Base-by-base conservation (phyloP, 2,797 vertebrate genomes). In the Channa striata region DNA sequence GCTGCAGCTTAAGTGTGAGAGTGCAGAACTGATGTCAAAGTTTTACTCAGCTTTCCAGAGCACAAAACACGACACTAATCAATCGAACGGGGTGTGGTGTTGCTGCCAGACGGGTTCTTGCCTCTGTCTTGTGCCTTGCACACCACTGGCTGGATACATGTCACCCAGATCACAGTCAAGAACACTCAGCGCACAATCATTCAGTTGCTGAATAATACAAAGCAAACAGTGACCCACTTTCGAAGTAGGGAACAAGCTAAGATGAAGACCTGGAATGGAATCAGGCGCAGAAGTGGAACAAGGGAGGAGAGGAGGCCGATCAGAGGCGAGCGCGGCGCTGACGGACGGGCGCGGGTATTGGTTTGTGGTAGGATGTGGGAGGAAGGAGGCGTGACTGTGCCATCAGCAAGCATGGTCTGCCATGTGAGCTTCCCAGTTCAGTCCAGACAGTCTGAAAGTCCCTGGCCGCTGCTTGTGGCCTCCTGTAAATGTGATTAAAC, bases 161-260 rank as follows among this genome's bases (percentile, higher is more conserved):
- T 90, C 88, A 89, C 87, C 81, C 74, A 79, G 88, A 91, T 91
- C 87, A 83, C 85, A 82, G 88, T 84, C 87, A 84, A 78, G 84
- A 90, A 81, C 83, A 87, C 86, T 88, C 83, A 73, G 42, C 34
- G 77, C 77, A 68, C 92, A 94, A 90, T 91, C 95, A 93, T 90
- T 93, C 90, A 94, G 93, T 95, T 95, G 94, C 90, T 96, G 95
- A 96, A 95, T 95, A 96, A 96, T 90, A 96, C 94, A 95, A 96
- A 96, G 95, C 96, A 96, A 97, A 96, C 94, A 94, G 80, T 97
- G 97, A 97, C 97, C 97, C 96, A 98, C 93, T 99, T 95, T 91
- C 78, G 49, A 76, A 66, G 91, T 86, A 91, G 93, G 94, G 94
- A 93, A 94, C 95, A 96, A 91, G 96, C 93, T 91, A 85, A 78